These are phyloP conservation scores for Episyrphus balteatus DNA, from an alignment of 1,140 invertebrate genomes.

Conservation along the genomic window DNA sequence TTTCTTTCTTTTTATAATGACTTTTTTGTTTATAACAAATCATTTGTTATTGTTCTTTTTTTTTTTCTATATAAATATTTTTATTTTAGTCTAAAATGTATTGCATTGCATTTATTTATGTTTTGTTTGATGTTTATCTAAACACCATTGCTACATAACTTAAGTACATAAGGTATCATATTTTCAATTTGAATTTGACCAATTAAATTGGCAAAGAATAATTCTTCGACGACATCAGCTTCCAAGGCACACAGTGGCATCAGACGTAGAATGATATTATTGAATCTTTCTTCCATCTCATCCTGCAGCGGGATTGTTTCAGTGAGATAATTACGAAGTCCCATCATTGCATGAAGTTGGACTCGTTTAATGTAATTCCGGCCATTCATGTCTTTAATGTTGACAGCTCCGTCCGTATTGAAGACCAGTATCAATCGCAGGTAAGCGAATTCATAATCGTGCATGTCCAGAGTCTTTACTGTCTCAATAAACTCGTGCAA, in stretches of 20 bases:
- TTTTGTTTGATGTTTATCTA: not conserved
- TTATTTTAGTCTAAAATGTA: too few relatives aligned
- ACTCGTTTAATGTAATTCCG: constrained; percentile 26
- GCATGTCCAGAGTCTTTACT: constrained; percentile 59
- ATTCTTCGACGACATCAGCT: constrained; percentile 70
- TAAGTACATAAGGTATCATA: constrained; percentile 84
- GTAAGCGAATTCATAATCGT: constrained; percentile 76
- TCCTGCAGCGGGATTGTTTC: constrained; percentile 3
- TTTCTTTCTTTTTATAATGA: too few relatives aligned
- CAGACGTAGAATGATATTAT: constrained; percentile 49
- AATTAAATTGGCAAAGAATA: constrained; percentile 81
- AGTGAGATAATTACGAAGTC: constrained; percentile 11
- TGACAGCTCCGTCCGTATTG: constrained; percentile 24
- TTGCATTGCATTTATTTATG: too few relatives aligned
- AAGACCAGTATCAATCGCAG: constrained; percentile 76
- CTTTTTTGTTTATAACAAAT: too few relatives aligned
- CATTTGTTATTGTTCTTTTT: too few relatives aligned
- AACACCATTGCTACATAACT: constrained; percentile 49
- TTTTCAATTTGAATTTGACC: constrained; percentile 86
- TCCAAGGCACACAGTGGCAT: constrained; percentile 67
- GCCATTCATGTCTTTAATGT: constrained; percentile 20
- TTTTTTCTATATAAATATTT: too few relatives aligned
- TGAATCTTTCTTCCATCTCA: constrained; percentile 17
- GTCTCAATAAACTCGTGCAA: constrained; percentile 70
- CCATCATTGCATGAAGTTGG: constrained; percentile 23